A percentile compares a stretch with the other conserved stretches of the same genome.
Evolutionary conservation across 2,888 invertebrate species (phyloP).

Genomic region (Oscheius onirici): DNA sequence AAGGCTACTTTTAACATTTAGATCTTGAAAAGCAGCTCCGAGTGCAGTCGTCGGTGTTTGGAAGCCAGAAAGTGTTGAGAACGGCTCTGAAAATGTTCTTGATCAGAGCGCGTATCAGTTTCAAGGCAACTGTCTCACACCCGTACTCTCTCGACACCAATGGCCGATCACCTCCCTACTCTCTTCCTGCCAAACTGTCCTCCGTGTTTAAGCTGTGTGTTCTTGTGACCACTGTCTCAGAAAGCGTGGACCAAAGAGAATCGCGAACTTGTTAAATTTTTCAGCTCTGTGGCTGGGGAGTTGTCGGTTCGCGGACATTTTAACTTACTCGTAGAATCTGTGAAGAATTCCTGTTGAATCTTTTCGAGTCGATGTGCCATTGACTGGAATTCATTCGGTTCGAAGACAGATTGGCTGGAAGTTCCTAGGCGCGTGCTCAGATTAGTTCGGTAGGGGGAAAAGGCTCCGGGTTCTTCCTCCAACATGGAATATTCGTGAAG

Average conservation of each 20-base stretch:
- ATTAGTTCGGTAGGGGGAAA: conserved; percentile 45
- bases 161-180: neutral
- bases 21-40: conserved; percentile 51
- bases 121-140: neutral
- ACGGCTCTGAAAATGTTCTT: conserved; percentile 34
- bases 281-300: conserved; percentile 7
- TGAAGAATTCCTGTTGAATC: conserved; percentile 42
- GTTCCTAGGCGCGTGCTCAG: conserved; percentile 8
- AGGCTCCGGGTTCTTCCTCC: conserved; percentile 42
- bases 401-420: conserved; percentile 48
- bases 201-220: conserved; percentile 16
- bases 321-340: conserved; percentile 37
- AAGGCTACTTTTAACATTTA: conserved; percentile 50
- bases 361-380: conserved; percentile 43
- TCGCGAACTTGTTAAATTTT: neutral
- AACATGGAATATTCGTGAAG: conserved; percentile 24
- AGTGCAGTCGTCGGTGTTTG: conserved; percentile 58
- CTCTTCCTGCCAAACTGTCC: conserved; percentile 5
- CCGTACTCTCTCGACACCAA: conserved; percentile 21
- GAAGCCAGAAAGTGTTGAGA: conserved; percentile 52
- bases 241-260: conserved; percentile 13
- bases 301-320: conserved; percentile 13
- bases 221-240: conserved; percentile 2
- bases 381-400: conserved; percentile 37
- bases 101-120: neutral